Evolutionary conservation across 1,140 invertebrate species (phyloP), one percentile per base, ranked within the genome.

Genomic region (Monomorium pharaonis): DNA sequence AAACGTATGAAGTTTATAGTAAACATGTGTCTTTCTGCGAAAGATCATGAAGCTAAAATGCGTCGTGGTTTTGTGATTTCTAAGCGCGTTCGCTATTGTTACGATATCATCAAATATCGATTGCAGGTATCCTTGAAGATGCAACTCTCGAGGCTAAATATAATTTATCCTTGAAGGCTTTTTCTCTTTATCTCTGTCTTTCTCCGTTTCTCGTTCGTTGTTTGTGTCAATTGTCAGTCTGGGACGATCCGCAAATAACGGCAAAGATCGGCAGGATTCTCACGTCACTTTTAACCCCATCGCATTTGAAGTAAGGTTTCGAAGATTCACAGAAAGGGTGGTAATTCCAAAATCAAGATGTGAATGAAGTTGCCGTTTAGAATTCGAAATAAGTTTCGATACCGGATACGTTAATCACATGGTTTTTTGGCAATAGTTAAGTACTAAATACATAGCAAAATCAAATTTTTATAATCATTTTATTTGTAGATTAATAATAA

Each of bases 251-350:
- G 44, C 27, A 65, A 72, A 84, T 63, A 37, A 42, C 56, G 44
- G 44, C 21, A 54, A 51, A 37, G 87, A 86, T 89, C 88, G 67
- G 69, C 84, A 87, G 88, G 89, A 86, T 85, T 77, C 87, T 91
- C 92, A 92, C 91, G 92, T 92, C 87, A 85, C 44, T 65, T 77
- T 72, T 65, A 86, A 83, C 72, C 77, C 87, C 81, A 87, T 90
- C 87, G 90, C 92, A 93, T 93, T 90, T 90, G 75, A 93, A 93
- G 90, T 91, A 81, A 85, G 86, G 92, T 92, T 93, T 92, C 86
- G 89, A 72, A 72, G 88, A 89, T 94, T 93, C 92, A 91, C 65
- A 89, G 92, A 93, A 94, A 91, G 88, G 89, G 88, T 89, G 83
- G 84, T 89, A 86, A 88, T 86, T 91, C 89, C 80, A 92, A 92